phyloP scores from a whole-genome alignment of 2,113 vertebrate species.

The Diglossa brunneiventris region DNA sequence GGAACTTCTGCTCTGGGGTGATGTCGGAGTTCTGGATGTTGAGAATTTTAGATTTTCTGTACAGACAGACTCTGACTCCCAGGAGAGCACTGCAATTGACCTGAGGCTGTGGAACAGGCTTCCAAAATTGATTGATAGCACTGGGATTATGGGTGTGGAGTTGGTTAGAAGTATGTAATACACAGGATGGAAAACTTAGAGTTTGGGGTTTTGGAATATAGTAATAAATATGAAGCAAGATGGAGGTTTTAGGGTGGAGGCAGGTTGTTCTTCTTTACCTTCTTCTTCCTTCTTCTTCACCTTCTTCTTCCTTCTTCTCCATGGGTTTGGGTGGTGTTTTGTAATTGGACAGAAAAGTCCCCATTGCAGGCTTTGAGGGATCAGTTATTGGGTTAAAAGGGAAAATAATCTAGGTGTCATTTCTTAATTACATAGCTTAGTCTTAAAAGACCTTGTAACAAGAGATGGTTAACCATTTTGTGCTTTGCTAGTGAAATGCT shows the following conservation, averaged over 20 bases:
- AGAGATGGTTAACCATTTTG: background rate
- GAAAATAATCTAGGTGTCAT: background rate
- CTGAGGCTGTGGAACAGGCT: background rate
- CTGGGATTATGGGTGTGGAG: background rate
- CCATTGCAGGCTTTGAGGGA: fast-evolving
- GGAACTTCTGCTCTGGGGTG: background rate
- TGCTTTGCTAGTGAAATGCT: background rate
- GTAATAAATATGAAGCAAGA: background rate
- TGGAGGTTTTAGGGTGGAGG: background rate
- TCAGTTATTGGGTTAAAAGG: background rate
- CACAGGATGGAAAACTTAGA: background rate
- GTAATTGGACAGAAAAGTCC: background rate
- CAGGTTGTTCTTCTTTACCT: background rate
- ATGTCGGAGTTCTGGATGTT: background rate
- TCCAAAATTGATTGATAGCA: background rate
- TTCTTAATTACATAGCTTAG: background rate
- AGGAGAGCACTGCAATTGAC: background rate
- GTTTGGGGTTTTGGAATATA: background rate
- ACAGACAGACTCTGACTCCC: background rate
- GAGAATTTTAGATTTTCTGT: background rate
- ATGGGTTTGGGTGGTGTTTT: background rate
- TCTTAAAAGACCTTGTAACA: background rate
- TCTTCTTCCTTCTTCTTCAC: background rate
- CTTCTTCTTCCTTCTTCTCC: background rate
- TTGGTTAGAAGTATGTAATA: background rate